Evolutionary conservation across 2,113 vertebrate genomes (phyloP).

Genomic region (Butastur rufipennis): DNA sequence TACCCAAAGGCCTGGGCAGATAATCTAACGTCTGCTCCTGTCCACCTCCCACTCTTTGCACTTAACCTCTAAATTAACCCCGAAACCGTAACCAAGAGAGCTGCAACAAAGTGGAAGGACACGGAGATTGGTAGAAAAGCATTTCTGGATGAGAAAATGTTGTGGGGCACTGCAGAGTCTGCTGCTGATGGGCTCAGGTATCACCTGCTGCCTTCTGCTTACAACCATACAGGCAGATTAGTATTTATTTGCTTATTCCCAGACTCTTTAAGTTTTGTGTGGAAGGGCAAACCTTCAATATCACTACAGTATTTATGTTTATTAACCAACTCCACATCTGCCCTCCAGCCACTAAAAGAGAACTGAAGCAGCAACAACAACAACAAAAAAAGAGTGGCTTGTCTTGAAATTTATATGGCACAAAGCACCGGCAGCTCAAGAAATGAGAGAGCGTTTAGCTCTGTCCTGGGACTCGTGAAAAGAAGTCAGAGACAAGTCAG

Average conservation of each 20-base stretch:
- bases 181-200: not conserved
- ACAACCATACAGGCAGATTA: not conserved
- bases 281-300: not conserved
- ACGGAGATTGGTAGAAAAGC: not conserved
- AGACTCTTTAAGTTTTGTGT: not conserved
- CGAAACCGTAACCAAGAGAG: not conserved
- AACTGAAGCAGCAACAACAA: not conserved
- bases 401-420: not conserved
- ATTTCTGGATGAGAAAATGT: not conserved
- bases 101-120: not conserved
- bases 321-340: not conserved
- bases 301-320: not conserved
- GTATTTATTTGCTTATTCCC: not conserved
- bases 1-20: too few species aligned
- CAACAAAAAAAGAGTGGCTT: not conserved
- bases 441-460: not conserved
- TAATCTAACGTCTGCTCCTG: not conserved
- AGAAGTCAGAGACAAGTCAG: not conserved
- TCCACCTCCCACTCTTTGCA: not conserved
- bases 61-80: not conserved
- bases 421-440: not conserved
- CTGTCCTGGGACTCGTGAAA: not conserved
- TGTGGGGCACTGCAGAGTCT: not conserved
- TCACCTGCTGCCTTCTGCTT: not conserved
- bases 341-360: not conserved